These are phyloP conservation scores for Gyps fulvus DNA, from an alignment of 2,113 vertebrate genomes.

Conservation along the genomic window DNA sequence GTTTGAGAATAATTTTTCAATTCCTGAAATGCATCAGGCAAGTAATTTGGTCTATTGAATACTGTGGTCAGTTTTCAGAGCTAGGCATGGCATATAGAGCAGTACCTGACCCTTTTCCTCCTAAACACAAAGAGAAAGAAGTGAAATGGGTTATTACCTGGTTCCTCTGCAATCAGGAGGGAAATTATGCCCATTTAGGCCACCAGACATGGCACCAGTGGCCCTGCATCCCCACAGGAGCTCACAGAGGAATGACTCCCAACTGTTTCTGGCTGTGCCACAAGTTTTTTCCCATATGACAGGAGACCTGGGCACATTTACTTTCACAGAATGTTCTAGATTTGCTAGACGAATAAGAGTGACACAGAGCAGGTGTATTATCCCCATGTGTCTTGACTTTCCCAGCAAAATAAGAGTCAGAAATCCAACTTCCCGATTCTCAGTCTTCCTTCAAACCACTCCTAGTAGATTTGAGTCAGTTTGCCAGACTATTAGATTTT, in stretches of 20 bases:
- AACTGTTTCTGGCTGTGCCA: not conserved
- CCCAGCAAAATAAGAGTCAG: not conserved
- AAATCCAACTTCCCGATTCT: not conserved
- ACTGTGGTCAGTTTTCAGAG: not conserved
- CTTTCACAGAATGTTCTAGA: not conserved
- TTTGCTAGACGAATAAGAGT: not conserved
- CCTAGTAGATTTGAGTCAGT: not conserved
- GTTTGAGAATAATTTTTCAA: not conserved
- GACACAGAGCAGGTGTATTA: not conserved
- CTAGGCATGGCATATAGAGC: not conserved
- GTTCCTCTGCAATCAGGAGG: not conserved
- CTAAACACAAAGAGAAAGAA: not conserved
- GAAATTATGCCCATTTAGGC: not conserved
- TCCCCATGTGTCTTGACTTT: not conserved
- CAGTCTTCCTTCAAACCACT: not conserved
- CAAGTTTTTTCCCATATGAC: not conserved
- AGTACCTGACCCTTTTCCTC: not conserved
- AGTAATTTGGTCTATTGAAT: not conserved
- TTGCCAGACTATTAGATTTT: not conserved
- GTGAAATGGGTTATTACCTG: not conserved
- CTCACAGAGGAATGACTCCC: not conserved
- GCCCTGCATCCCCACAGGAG: not conserved
- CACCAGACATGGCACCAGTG: not conserved
- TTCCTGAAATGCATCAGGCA: not conserved
- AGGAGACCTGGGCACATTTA: not conserved